Base-by-base conservation (phyloP, 2,797 vertebrate genomes). In the Furcifer pardalis region DNA sequence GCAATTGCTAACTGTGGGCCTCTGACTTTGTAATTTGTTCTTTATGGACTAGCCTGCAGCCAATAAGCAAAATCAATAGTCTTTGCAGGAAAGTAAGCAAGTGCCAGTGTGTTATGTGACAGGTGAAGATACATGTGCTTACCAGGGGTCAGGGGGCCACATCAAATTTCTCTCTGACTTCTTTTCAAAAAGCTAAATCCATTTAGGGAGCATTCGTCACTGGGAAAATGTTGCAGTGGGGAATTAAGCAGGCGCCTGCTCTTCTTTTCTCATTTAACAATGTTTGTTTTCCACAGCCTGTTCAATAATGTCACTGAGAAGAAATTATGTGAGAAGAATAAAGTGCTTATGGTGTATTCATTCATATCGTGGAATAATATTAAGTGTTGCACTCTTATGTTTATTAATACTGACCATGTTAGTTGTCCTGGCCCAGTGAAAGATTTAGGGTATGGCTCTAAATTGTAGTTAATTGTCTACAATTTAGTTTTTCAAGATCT, bases 41-140 rank as follows among this genome's bases (percentile, higher is more conserved):
- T 97, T 97, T 97, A 97, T 97, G 97, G 96, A 97, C 96, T 97
- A 85, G 95, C 95, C 96, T 96, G 96, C 95, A 97, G 96, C 97
- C 97, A 97, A 97, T 97, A 96, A 96, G 96, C 95, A 97, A 97
- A 97, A 97, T 97, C 97, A 97, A 97, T 97, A 97, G 96, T 94
- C 95, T 96, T 96, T 95, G 95, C 95, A 96, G 94, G 95, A 96
- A 96, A 96, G 95, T 96, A 97, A 97, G 97, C 96, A 95, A 96
- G 95, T 94, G 94, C 95, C 94, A 95, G 95, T 94, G 94, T 96
- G 95, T 95, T 95, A 92, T 95, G 95, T 97, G 97, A 97, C 97
- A 97, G 95, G 96, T 96, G 96, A 97, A 97, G 97, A 97, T 95
- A 93, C 96, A 96, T 96, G 96, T 95, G 96, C 95, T 95, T 94